A percentile compares a stretch with the other conserved stretches of the same genome.
These are phyloP conservation scores for Lasioglossum pauxillum DNA, from an alignment of 2,888 invertebrate species.

Conservation along the genomic window DNA sequence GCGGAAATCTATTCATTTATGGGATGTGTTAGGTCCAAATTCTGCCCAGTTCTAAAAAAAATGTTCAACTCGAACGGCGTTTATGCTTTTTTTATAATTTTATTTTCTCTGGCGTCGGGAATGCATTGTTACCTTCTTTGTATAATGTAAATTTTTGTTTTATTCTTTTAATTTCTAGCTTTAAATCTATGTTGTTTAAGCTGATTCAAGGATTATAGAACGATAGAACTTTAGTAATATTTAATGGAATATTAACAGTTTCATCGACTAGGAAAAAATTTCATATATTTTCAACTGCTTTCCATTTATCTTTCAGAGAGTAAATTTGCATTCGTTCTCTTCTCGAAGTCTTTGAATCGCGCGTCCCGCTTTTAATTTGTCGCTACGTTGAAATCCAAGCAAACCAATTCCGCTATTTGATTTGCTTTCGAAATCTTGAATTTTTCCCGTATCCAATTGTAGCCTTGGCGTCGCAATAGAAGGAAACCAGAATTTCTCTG, in stretches of 20 bases:
- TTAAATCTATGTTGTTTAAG: neutral
- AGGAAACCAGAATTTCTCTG: neutral
- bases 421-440: neutral
- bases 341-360: neutral
- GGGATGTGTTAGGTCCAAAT: neutral
- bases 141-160: neutral
- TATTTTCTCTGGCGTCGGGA: neutral
- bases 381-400: neutral
- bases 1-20: neutral
- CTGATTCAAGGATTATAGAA: too few relatives aligned
- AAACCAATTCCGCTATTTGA: neutral
- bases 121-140: neutral
- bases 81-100: neutral
- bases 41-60: neutral
- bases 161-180: neutral
- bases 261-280: neutral
- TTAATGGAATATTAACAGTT: neutral
- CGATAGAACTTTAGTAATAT: too few relatives aligned
- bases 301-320: neutral
- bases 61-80: neutral
- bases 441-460: neutral
- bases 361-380: neutral
- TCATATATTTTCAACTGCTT: neutral
- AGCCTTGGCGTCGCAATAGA: neutral
- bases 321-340: neutral